A percentile compares a stretch with the other conserved stretches of the same genome.
phyloP scores from a whole-genome alignment of 2,888 invertebrate species.

The Ennomos erosarius region DNA sequence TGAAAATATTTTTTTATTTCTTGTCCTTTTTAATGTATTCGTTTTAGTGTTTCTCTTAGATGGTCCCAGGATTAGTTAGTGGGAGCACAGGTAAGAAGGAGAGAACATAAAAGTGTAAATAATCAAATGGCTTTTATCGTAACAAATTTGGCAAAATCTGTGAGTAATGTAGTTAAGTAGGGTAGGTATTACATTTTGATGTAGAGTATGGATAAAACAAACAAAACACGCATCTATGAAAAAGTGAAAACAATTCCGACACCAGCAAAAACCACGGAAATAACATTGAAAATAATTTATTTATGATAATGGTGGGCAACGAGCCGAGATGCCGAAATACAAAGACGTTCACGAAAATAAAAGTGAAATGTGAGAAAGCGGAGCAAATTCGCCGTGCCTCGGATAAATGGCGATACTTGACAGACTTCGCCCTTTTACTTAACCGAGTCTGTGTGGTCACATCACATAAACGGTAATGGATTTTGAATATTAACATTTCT shows the following conservation, averaged over 20 bases:
- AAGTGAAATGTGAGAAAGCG: conserved; percentile 23
- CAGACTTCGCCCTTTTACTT: not conserved
- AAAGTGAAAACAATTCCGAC: conserved; percentile 23
- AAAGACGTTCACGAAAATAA: conserved; percentile 9
- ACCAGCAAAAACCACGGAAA: conserved; percentile 10
- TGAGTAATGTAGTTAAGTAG: too few relatives aligned
- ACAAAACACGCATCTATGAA: not conserved
- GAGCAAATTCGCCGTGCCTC: conserved; percentile 4
- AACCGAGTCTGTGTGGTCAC: not conserved
- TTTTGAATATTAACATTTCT: too few relatives aligned
- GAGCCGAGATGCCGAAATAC: conserved; percentile 14
- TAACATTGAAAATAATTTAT: conserved; percentile 15
- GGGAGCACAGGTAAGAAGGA: too few relatives aligned
- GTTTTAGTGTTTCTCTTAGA: too few relatives aligned
- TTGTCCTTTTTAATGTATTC: too few relatives aligned
- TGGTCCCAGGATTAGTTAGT: too few relatives aligned
- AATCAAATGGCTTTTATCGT: too few relatives aligned
- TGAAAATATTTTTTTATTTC: too few relatives aligned
- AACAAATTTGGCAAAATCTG: too few relatives aligned
- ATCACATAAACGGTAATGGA: not conserved
- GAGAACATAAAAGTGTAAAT: too few relatives aligned
- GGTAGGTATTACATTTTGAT: too few relatives aligned
- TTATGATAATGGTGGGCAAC: conserved; percentile 11
- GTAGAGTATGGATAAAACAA: too few relatives aligned
- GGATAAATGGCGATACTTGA: not conserved